These are phyloP conservation scores for Pandemis cinnamomeana DNA, from an alignment of 2,888 invertebrate genomes.

Conservation along the genomic window DNA sequence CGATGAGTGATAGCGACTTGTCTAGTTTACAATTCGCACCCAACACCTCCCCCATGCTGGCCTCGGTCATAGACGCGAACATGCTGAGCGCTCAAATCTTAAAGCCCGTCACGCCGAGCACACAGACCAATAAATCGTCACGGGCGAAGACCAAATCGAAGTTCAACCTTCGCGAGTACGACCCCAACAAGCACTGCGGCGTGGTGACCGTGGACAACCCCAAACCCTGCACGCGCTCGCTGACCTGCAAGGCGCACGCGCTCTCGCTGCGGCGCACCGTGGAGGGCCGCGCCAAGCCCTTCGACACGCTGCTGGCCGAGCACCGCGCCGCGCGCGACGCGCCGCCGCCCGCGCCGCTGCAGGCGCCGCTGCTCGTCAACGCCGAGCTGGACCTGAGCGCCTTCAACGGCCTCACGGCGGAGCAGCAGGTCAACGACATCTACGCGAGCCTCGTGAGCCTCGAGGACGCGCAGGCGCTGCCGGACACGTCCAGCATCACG, in stretches of 20 bases:
- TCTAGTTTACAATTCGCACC: conserved; percentile 72
- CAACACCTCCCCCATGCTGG: conserved; percentile 64
- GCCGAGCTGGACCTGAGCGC: conserved; percentile 67
- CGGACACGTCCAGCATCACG: conserved; percentile 70
- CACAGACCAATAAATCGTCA: conserved; percentile 60
- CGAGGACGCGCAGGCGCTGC: conserved; percentile 69
- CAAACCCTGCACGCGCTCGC: conserved; percentile 91
- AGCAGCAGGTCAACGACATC: conserved; percentile 76
- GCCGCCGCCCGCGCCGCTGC: conserved; percentile 45
- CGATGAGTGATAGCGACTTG: conserved; percentile 68
- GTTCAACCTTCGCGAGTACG: conserved; percentile 87
- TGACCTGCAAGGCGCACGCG: conserved; percentile 89
- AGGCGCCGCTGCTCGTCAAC: conserved; percentile 73
- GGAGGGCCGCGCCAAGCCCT: conserved; percentile 88
- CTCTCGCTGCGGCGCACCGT: conserved; percentile 89
- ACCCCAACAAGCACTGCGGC: conserved; percentile 93
- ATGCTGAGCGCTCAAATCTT: conserved; percentile 58
- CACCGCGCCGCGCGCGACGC: conserved; percentile 87
- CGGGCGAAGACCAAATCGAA: conserved; percentile 74
- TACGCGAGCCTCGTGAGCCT: conserved; percentile 71
- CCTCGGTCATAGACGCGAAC: conserved; percentile 60
- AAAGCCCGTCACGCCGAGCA: conserved; percentile 58
- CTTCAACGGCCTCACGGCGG: conserved; percentile 70
- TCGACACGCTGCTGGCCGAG: conserved; percentile 90
- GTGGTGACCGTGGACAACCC: conserved; percentile 87